Percentiles rank a stretch among this genome's conserved stretches.
Conservation (phyloP, 1,140 invertebrate genomes). For the Apis mellifera region DNA sequence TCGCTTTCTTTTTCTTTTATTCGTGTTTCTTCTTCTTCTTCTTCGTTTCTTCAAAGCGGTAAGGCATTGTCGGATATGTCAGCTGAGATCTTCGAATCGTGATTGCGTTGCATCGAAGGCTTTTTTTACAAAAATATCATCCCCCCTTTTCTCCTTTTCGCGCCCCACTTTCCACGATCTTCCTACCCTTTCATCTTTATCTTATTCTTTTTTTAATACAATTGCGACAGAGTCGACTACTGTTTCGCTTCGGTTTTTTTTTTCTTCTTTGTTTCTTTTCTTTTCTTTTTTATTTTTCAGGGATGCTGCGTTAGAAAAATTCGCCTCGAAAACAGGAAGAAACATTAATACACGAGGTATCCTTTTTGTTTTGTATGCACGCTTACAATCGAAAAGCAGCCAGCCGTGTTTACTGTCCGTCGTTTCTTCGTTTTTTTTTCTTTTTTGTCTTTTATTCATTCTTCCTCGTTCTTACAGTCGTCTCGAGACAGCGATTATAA, state of each 20-base stretch:
- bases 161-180: conserved; percentile 15
- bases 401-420: not conserved
- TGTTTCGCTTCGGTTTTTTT: conserved; percentile 1
- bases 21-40: conserved; percentile 19
- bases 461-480: too few relatives aligned
- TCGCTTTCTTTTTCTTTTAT: not conserved
- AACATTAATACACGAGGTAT: conserved; percentile 38
- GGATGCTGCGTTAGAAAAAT: conserved; percentile 31
- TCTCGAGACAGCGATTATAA: not conserved
- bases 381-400: conserved; percentile 29
- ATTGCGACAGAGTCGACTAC: too few relatives aligned
- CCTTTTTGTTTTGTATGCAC: not conserved
- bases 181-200: not conserved
- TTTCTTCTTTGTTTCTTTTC: conserved; percentile 15
- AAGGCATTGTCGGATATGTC: conserved; percentile 82
- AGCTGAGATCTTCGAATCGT: conserved; percentile 77
- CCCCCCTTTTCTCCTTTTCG: conserved; percentile 46
- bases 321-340: conserved; percentile 30
- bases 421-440: not conserved
- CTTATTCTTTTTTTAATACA: not conserved
- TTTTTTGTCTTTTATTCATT: not conserved
- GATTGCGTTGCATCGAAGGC: conserved; percentile 76
- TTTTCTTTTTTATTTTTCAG: not conserved
- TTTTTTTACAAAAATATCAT: conserved; percentile 80
- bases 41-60: conserved; percentile 72